Evolutionary conservation across 2,888 invertebrate species (phyloP).

Genomic region (Cephus pygmeus): DNA sequence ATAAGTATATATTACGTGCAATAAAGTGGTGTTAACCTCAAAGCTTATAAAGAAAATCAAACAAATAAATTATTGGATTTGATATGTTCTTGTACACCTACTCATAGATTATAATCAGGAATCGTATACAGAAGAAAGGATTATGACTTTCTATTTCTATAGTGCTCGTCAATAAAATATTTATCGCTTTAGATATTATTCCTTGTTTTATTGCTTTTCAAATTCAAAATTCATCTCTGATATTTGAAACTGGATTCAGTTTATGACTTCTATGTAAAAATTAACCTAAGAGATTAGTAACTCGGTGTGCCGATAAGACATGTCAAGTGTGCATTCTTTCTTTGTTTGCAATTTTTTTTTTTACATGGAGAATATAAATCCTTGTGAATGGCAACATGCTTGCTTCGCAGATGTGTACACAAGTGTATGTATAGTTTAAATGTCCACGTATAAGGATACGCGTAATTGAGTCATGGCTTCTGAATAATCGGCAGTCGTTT

Average conservation of each 20-base stretch:
- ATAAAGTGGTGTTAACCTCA: not conserved
- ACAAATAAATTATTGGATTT: not conserved
- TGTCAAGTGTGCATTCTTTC: not conserved
- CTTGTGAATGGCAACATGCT: not conserved
- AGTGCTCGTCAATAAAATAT: not conserved
- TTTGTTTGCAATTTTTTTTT: not conserved
- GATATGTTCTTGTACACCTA: not conserved
- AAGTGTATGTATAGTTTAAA: slow-evolving; percentile 10
- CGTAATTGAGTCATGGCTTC: slow-evolving; percentile 41
- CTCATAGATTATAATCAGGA: not conserved
- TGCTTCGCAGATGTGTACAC: slow-evolving; percentile 10
- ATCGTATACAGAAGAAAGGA: not conserved
- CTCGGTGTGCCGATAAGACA: not conserved
- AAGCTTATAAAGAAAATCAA: not conserved
- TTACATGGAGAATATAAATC: not conserved
- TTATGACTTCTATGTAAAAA: not conserved
- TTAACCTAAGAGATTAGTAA: not conserved
- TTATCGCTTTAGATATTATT: not conserved
- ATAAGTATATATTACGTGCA: not conserved
- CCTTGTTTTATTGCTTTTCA: not conserved
- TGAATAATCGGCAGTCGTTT: slow-evolving; percentile 38
- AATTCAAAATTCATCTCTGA: not conserved
- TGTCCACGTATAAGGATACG: slow-evolving; percentile 14
- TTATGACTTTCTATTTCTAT: not conserved
- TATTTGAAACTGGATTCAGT: not conserved